Conservation (phyloP, 2,888 invertebrate genomes). For the Agrochola lychnidis region DNA sequence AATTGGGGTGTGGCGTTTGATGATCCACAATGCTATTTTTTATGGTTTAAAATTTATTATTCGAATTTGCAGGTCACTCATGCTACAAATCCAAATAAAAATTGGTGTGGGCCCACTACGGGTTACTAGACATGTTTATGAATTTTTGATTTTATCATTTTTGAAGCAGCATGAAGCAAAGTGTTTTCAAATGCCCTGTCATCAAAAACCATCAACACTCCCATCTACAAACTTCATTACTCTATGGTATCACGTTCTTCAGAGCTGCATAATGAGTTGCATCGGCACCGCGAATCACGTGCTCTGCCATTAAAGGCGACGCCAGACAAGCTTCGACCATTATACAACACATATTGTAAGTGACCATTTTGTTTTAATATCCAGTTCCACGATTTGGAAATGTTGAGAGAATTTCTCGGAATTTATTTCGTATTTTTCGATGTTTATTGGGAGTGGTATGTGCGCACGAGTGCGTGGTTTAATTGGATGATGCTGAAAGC, state of each 20-base stretch:
- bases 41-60: not conserved
- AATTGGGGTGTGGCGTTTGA: not conserved
- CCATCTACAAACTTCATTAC: slow-evolving; percentile 23
- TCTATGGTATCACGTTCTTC: slow-evolving; percentile 70
- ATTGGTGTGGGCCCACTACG: not conserved
- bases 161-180: not conserved
- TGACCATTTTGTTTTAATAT: slow-evolving; percentile 62
- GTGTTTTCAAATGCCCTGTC: not conserved
- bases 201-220: not conserved
- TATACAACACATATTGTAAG: slow-evolving; percentile 66
- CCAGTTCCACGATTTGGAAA: slow-evolving; percentile 59
- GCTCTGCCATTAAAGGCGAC: slow-evolving; percentile 69
- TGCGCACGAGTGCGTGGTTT: slow-evolving; percentile 24
- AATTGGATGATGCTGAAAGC: slow-evolving; percentile 18
- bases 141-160: not conserved
- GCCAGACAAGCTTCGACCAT: slow-evolving; percentile 68
- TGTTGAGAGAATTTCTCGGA: slow-evolving; percentile 50
- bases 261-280: slow-evolving; percentile 75
- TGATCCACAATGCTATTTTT: not conserved
- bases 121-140: not conserved
- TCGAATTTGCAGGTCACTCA: not conserved
- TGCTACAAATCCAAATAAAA: not conserved
- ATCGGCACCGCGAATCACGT: slow-evolving; percentile 74
- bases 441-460: slow-evolving; percentile 32
- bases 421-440: slow-evolving; percentile 47